phyloP scores from a whole-genome alignment of 2,797 vertebrate species.

The Ptychobarbus kaznakovi region DNA sequence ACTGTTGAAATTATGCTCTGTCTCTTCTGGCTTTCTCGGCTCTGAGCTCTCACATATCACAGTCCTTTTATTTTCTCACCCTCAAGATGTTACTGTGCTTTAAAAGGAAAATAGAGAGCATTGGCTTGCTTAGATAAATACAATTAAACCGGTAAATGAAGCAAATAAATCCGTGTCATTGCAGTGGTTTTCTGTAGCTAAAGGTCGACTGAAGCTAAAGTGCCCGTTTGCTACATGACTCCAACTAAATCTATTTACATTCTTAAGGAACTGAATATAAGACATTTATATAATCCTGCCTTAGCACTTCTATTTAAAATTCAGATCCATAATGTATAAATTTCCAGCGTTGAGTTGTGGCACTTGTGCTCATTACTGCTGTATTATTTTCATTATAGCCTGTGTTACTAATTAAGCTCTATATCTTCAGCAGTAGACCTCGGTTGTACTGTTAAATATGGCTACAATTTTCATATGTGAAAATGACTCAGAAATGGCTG shows the following conservation, averaged over 20 bases:
- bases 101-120: conserved; percentile 22
- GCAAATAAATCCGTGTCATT: conserved; percentile 12
- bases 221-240: background rate
- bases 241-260: conserved; percentile 24
- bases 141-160: conserved; percentile 35
- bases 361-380: conserved; percentile 43
- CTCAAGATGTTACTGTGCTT: conserved; percentile 15
- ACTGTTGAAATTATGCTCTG: conserved; percentile 25
- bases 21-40: background rate
- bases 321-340: conserved; percentile 44
- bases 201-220: conserved; percentile 11
- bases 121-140: conserved; percentile 27
- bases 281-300: background rate
- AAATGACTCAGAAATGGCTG: background rate
- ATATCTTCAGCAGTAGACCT: conserved; percentile 26
- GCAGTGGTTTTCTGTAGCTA: conserved; percentile 3
- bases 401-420: conserved; percentile 47
- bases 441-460: conserved; percentile 20
- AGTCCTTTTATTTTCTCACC: conserved; percentile 33
- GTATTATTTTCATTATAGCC: conserved; percentile 46
- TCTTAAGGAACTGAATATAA: background rate
- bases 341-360: conserved; percentile 45
- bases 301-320: conserved; percentile 27
- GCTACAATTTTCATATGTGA: background rate
- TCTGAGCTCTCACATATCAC: conserved; percentile 24